These are phyloP conservation scores for Agriopis aurantiaria DNA, from an alignment of 2,888 invertebrate genomes.

Conservation along the genomic window DNA sequence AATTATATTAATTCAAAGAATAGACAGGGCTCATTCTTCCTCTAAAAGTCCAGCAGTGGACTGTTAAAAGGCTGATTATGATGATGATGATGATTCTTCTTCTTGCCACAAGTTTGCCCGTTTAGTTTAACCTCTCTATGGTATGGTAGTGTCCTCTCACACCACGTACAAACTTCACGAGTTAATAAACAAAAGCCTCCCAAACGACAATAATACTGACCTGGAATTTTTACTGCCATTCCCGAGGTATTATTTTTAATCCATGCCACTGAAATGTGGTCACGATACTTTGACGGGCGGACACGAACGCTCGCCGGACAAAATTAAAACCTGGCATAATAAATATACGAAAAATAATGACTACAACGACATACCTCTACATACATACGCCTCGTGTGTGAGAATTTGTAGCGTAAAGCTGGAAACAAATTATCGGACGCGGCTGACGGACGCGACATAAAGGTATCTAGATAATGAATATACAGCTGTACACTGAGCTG, in stretches of 20 bases:
- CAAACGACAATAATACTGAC: slow-evolving; percentile 13
- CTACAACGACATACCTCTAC: not conserved
- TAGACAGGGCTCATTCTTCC: too few species aligned
- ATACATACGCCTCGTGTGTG: too few species aligned
- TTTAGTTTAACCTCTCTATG: not conserved
- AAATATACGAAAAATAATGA: slow-evolving; percentile 12
- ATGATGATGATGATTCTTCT: too few species aligned
- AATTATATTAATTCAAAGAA: too few species aligned
- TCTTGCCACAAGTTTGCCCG: too few species aligned
- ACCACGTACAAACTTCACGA: not conserved
- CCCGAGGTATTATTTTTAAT: slow-evolving; percentile 19
- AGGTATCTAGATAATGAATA: too few species aligned
- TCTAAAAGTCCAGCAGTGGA: too few species aligned
- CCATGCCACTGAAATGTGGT: slow-evolving; percentile 18
- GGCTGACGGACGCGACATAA: too few species aligned
- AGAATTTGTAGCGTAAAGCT: not conserved
- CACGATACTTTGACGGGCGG: slow-evolving; percentile 11
- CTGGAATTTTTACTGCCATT: slow-evolving; percentile 18
- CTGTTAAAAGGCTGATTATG: too few species aligned
- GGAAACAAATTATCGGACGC: too few species aligned
- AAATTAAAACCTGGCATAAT: slow-evolving; percentile 13
- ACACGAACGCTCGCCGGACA: slow-evolving; percentile 12
- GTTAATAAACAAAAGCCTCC: not conserved
- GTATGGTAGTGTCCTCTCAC: not conserved
- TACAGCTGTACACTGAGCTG: too few species aligned